Evolutionary conservation across 2,888 invertebrate species (phyloP).

Genomic region (Tenthredo mesomela): DNA sequence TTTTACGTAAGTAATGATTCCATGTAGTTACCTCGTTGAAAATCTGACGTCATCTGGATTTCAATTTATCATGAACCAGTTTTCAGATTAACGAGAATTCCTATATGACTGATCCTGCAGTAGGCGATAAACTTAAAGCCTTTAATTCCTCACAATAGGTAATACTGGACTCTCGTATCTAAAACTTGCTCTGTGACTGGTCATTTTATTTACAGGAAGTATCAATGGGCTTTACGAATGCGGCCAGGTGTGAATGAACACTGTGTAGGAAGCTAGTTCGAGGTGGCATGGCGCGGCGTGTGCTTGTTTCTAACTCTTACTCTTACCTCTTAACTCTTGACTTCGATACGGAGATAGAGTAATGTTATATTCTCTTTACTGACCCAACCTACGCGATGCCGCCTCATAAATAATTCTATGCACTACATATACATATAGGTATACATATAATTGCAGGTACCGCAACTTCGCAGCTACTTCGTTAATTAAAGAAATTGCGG

Average conservation of each 20-base stretch:
- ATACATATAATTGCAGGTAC: neutral
- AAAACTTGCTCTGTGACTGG: slow-evolving; percentile 7
- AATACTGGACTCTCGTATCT: slow-evolving; percentile 8
- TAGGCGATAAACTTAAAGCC: neutral
- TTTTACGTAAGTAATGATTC: slow-evolving; percentile 24
- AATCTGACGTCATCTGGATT: neutral
- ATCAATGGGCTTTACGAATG: slow-evolving; percentile 52
- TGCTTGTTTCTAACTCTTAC: slow-evolving; percentile 38
- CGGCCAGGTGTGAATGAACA: slow-evolving; percentile 54
- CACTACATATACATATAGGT: neutral
- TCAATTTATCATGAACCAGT: slow-evolving; percentile 15
- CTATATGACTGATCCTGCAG: neutral
- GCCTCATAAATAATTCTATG: slow-evolving; percentile 45
- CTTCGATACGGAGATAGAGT: slow-evolving; percentile 47
- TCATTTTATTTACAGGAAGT: slow-evolving; percentile 37
- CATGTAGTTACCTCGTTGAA: neutral
- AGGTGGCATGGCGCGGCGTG: neutral
- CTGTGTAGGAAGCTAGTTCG: slow-evolving; percentile 53
- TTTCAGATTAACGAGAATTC: slow-evolving; percentile 21
- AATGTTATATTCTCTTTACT: slow-evolving; percentile 45
- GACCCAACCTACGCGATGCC: slow-evolving; percentile 44
- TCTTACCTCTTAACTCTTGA: slow-evolving; percentile 19
- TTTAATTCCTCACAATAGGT: neutral
- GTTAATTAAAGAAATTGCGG: neutral
- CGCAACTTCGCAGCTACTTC: neutral